A percentile compares a stretch with the other conserved stretches of the same genome.
These are phyloP conservation scores for Dicentrarchus labrax DNA, from an alignment of 2,113 vertebrate species.

Conservation along the genomic window DNA sequence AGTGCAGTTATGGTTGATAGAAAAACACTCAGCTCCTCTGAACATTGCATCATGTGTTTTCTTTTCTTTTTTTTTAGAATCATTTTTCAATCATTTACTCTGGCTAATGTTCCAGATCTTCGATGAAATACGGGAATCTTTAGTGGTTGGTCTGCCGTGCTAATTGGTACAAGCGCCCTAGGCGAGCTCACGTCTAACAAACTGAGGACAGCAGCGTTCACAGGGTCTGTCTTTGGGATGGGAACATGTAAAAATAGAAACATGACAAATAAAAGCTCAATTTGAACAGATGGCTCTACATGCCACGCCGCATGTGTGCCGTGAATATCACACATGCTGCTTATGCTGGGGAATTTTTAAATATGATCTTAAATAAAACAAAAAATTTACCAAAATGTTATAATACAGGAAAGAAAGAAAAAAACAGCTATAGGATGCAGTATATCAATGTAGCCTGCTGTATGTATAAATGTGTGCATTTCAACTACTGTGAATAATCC, in stretches of 20 bases:
- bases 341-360: no score
- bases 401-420: not conserved
- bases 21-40: slow-evolving; percentile 11
- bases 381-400: not conserved
- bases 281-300: slow-evolving; percentile 31
- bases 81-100: slow-evolving; percentile 59
- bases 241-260: slow-evolving; percentile 33
- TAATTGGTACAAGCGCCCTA: slow-evolving; percentile 75
- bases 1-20: not conserved
- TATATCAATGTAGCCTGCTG: slow-evolving; percentile 15
- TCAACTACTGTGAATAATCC: slow-evolving; percentile 13
- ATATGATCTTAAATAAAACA: not conserved
- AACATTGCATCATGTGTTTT: slow-evolving; percentile 19
- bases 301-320: not conserved
- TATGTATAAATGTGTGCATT: not conserved
- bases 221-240: slow-evolving; percentile 20
- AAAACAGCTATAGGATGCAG: not conserved
- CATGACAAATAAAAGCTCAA: slow-evolving; percentile 50
- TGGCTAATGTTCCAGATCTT: slow-evolving; percentile 64
- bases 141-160: slow-evolving; percentile 58
- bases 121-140: slow-evolving; percentile 66
- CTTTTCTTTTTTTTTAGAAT: slow-evolving; percentile 12
- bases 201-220: slow-evolving; percentile 48
- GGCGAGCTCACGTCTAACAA: slow-evolving; percentile 56
- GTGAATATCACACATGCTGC: no score